phyloP scores from a whole-genome alignment of 2,113 vertebrate species.

The Polyodon spathula region DNA sequence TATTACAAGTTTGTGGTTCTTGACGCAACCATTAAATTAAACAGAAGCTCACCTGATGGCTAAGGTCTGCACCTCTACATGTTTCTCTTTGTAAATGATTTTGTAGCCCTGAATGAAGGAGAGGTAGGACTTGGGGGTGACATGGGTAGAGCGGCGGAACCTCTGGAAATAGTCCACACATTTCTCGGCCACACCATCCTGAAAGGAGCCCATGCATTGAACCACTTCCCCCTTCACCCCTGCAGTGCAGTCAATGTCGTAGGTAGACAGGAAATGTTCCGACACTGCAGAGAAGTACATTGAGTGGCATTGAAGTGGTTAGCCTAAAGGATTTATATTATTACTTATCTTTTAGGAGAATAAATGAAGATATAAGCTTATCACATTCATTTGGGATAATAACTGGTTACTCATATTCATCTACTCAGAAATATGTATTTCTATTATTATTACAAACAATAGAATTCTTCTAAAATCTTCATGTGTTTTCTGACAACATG shows the following conservation, averaged over 20 bases:
- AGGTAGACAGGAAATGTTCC: conserved; percentile 80
- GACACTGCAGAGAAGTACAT: conserved; percentile 60
- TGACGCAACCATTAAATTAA: not conserved
- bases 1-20: too few relatives aligned
- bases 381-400: too few relatives aligned
- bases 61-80: conserved; percentile 68
- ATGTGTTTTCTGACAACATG: too few relatives aligned
- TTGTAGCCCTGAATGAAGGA: conserved; percentile 93
- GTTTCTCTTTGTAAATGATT: conserved; percentile 78
- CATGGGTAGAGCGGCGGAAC: conserved; percentile 79
- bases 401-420: too few relatives aligned
- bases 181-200: conserved; percentile 87
- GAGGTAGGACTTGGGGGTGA: conserved; percentile 92
- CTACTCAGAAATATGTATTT: too few relatives aligned
- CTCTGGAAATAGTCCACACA: conserved; percentile 89
- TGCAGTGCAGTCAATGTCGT: conserved; percentile 70
- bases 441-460: too few relatives aligned
- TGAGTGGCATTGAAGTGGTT: not conserved
- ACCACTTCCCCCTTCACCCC: conserved; percentile 75
- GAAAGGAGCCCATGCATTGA: conserved; percentile 94
- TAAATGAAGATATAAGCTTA: too few relatives aligned
- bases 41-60: conserved; percentile 63
- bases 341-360: too few relatives aligned
- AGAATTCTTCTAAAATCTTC: too few relatives aligned
- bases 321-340: too few relatives aligned